Base-by-base conservation (phyloP, 2,888 invertebrate genomes). In the Pharmacophagus antenor region DNA sequence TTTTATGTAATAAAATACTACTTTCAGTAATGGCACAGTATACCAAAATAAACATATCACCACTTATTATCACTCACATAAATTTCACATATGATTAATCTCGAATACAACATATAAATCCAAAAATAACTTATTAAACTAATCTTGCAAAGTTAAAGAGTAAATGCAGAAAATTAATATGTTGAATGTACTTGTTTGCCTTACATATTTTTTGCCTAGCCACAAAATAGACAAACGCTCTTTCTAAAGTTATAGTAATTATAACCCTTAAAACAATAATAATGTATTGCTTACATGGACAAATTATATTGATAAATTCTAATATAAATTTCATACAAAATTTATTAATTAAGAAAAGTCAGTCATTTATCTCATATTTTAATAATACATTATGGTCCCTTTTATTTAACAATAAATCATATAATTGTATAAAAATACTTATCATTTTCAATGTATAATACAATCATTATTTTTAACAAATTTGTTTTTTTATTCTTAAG, bases 31-130 rank as follows among this genome's bases (percentile, higher is more conserved):
- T 58, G 58, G 58, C 58, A 58, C 58, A 58, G 15, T 10, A 23
- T 58, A 61, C 57, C 51, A 37, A 27, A 49, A 57, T 55, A 53
- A 37, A 27, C 31, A 37, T 58, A 58, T 58, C 58, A 58, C 48
- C 42, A 10, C 17, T 48, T 21, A 53, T 20, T 58, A 58, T 58
- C 58, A 59, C 58, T 54, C 25, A 53, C 37, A 53, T 23, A 42
- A 3, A 37, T 41, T 56, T 41, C 15, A 27, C 44, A 41, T n/a
- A 25, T 21, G 27, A 31, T 20, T 18, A 3, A 48, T 18, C 2
- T 27, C 18, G 7, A 44, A 44, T 27, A 49, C 17, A 17, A 44
- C 18, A 15, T 54, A 44, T 25, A 18, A 37, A n/a, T 37, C 37
- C 23, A 37, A 37, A 37, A 37, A 37, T 37, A n/a, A 37, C 37